Evolutionary conservation across 2,797 vertebrate species (phyloP).

Genomic region (Hippoglossus hippoglossus): DNA sequence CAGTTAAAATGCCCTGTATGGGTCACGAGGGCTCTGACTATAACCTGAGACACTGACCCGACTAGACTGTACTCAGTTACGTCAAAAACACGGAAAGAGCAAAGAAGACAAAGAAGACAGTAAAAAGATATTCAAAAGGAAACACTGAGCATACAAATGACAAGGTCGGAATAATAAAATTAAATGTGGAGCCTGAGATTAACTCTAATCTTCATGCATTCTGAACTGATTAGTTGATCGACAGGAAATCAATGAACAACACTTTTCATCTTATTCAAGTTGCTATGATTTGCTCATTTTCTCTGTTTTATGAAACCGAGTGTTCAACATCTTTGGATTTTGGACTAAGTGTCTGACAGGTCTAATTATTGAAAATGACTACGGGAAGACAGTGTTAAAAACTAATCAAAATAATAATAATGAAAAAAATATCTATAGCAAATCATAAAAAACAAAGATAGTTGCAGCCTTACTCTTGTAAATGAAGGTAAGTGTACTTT

Average conservation of each 20-base stretch:
- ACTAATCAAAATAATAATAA: background rate
- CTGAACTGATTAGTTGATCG: background rate
- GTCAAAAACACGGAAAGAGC: constrained; percentile 22
- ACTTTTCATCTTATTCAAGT: no score
- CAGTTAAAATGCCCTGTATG: constrained; percentile 20
- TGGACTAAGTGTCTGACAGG: background rate
- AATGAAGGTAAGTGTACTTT: background rate
- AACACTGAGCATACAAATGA: constrained; percentile 7
- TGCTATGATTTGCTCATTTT: no score
- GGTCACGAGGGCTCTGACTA: constrained; percentile 20
- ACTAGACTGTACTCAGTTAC: constrained; percentile 40
- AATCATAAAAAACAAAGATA: background rate
- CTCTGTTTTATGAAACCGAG: no score
- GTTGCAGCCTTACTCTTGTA: background rate
- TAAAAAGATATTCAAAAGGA: constrained; percentile 33
- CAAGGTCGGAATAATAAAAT: no score
- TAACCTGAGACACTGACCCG: constrained; percentile 44
- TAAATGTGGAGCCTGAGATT: background rate
- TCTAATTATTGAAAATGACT: background rate
- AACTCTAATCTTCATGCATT: background rate
- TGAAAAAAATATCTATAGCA: background rate
- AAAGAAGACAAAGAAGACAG: constrained; percentile 46
- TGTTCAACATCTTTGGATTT: no score
- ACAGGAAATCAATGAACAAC: background rate
- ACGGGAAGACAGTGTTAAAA: no score